Conservation (phyloP, 2,797 vertebrate species). For the Epinephelus coioides region DNA sequence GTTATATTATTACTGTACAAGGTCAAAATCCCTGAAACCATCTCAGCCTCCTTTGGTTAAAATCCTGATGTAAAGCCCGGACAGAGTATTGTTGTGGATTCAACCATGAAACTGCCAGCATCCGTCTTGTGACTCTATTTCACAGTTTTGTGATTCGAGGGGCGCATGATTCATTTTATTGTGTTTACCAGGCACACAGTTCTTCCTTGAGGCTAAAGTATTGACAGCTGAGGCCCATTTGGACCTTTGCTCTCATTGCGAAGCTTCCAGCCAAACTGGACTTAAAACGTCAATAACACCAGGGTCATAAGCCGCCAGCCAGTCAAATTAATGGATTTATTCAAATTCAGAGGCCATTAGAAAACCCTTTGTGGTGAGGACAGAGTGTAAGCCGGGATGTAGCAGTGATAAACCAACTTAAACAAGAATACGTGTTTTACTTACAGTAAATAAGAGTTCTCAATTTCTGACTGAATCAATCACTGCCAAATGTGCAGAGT, state of each 20-base stretch:
- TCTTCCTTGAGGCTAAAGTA: slow-evolving; percentile 50
- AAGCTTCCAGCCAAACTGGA: slow-evolving; percentile 48
- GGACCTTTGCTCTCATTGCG: slow-evolving; percentile 54
- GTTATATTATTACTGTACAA: not conserved
- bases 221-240: slow-evolving; percentile 53
- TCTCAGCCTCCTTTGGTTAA: not conserved
- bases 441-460: not conserved
- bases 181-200: slow-evolving; percentile 48
- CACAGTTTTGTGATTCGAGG: slow-evolving; percentile 39
- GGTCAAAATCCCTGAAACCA: slow-evolving; percentile 5
- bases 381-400: not conserved
- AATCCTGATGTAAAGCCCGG: slow-evolving; percentile 18
- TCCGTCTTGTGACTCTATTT: slow-evolving; percentile 38
- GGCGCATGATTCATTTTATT: slow-evolving; percentile 21
- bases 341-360: slow-evolving; percentile 11
- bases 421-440: not conserved
- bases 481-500: slow-evolving; percentile 19
- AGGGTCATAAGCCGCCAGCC: slow-evolving; percentile 39
- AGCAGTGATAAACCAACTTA: not conserved
- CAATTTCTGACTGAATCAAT: not conserved
- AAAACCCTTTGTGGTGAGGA: slow-evolving; percentile 4
- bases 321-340: slow-evolving; percentile 28
- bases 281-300: slow-evolving; percentile 44
- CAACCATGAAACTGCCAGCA: slow-evolving; percentile 31
- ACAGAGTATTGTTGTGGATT: slow-evolving; percentile 5